phyloP scores from a whole-genome alignment of 2,888 invertebrate species.

The Caenorhabditis sp. region DNA sequence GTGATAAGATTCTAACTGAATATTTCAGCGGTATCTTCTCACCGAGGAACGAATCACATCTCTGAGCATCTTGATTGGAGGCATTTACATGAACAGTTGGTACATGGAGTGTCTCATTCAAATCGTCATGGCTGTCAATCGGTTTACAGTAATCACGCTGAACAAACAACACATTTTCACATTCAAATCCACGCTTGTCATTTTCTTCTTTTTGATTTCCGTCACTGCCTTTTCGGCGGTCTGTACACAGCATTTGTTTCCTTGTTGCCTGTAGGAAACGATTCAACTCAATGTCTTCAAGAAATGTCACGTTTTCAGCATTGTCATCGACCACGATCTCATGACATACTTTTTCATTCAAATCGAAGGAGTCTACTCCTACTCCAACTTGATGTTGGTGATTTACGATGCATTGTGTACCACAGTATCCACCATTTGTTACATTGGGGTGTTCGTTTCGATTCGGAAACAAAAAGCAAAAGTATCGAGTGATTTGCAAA shows the following conservation, averaged over 20 bases:
- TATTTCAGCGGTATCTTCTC: conserved; percentile 12
- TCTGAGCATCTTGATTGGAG: conserved; percentile 18
- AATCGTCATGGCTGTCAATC: conserved; percentile 52
- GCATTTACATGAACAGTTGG: conserved; percentile 57
- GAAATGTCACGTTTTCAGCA: conserved; percentile 10
- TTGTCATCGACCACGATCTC: conserved; percentile 13
- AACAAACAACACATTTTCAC: not conserved
- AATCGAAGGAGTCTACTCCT: conserved; percentile 15
- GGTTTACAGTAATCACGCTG: conserved; percentile 29
- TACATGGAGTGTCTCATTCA: conserved; percentile 57
- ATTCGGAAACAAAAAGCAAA: not conserved
- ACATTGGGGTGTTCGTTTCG: conserved; percentile 8
- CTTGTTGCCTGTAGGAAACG: conserved; percentile 40
- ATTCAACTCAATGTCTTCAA: no score
- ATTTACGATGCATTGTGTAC: conserved; percentile 18
- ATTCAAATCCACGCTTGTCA: not conserved
- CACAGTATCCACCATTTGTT: conserved; percentile 26
- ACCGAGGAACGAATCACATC: not conserved
- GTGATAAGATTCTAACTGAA: not conserved
- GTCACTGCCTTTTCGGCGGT: not conserved
- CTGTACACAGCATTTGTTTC: conserved; percentile 24
- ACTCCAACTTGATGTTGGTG: conserved; percentile 31
- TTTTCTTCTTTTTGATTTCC: conserved; percentile 12
- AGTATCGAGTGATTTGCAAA: not conserved
- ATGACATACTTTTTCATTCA: conserved; percentile 27